Evolutionary conservation across 2,113 vertebrate genomes (phyloP).

Genomic region (Aldabrachelys gigantea): DNA sequence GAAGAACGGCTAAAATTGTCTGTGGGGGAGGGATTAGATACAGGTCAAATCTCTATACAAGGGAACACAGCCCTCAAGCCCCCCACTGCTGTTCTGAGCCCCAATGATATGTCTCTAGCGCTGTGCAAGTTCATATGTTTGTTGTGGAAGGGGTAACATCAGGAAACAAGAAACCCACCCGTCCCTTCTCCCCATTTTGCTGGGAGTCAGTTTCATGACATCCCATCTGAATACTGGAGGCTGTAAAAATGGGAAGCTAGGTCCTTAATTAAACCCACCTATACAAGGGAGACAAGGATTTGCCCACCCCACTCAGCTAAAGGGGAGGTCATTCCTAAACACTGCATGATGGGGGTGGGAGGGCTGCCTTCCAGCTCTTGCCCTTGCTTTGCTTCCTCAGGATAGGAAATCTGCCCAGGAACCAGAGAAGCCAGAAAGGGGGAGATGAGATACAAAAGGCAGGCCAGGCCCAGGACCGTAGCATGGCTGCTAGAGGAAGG

Average conservation of each 20-base stretch:
- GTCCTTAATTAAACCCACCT: fast-evolving
- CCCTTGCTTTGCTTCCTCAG: conserved; percentile 26
- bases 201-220: not conserved
- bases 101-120: not conserved
- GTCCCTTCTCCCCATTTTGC: not conserved
- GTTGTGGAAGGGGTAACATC: fast-evolving
- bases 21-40: not conserved
- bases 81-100: not conserved
- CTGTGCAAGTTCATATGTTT: not conserved
- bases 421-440: not conserved
- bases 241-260: fast-evolving
- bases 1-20: not conserved
- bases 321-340: not conserved
- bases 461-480: fast-evolving
- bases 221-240: not conserved
- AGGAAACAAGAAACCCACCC: not conserved
- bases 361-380: not conserved
- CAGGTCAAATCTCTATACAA: not conserved
- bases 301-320: not conserved
- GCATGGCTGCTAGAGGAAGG: not conserved
- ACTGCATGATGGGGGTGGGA: not conserved
- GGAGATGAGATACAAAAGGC: not conserved
- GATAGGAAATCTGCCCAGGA: not conserved
- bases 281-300: not conserved
- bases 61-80: not conserved